A percentile compares a stretch with the other conserved stretches of the same genome.
Evolutionary conservation across 1,140 invertebrate genomes (phyloP).

Genomic region (Eufriesea mexicana): DNA sequence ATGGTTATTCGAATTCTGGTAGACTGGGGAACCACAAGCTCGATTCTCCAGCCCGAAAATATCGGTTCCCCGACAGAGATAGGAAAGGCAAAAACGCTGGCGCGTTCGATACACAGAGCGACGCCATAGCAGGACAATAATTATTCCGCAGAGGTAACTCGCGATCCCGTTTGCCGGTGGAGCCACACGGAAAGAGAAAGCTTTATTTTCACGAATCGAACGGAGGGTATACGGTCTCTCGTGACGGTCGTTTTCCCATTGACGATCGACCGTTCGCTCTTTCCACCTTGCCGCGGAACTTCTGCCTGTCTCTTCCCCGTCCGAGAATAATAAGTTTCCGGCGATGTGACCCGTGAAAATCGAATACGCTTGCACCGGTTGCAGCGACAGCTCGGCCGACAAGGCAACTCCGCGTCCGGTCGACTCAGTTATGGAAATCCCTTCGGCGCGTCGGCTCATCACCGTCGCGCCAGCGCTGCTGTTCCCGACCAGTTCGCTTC

Average conservation of each 20-base stretch:
- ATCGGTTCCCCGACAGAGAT: not conserved
- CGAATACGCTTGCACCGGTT: constrained; percentile 78
- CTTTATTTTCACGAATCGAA: not conserved
- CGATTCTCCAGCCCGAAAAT: not conserved
- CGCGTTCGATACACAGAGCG: not conserved
- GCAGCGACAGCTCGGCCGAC: constrained; percentile 80
- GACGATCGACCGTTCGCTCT: constrained; percentile 16
- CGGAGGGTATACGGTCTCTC: not conserved
- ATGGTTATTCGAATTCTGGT: no score
- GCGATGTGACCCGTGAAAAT: constrained; percentile 78
- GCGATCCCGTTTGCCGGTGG: not conserved
- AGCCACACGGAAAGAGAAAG: not conserved
- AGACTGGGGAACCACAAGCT: no score
- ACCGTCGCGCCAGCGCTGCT: constrained; percentile 46
- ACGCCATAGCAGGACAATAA: not conserved
- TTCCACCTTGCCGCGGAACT: constrained; percentile 25
- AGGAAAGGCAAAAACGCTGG: not conserved
- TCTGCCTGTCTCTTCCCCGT: constrained; percentile 32
- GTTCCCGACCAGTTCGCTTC: constrained; percentile 49
- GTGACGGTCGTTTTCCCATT: constrained; percentile 6
- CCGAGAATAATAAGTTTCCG: constrained; percentile 77
- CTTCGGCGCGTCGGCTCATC: constrained; percentile 72
- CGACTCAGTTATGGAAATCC: constrained; percentile 78
- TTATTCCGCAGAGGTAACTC: constrained; percentile 20
- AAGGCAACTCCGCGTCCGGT: constrained; percentile 77